A percentile compares a stretch with the other conserved stretches of the same genome.
phyloP scores from a whole-genome alignment of 2,797 vertebrate genomes.

The Amblyopsis hoosieri region DNA sequence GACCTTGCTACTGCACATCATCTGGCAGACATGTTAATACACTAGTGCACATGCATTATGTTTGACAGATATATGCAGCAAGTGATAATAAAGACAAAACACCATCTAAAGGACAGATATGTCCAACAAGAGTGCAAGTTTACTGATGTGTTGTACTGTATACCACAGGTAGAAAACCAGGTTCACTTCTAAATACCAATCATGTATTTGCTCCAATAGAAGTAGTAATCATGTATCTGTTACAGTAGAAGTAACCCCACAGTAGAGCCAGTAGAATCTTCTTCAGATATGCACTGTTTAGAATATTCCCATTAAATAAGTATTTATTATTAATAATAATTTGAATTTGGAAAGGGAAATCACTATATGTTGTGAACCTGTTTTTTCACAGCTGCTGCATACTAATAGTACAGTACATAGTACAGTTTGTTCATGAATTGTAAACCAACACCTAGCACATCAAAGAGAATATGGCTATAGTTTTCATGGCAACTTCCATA shows the following conservation, averaged over 20 bases:
- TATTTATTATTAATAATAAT: too few species aligned
- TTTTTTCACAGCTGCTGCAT: neutral
- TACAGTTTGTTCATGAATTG: constrained; percentile 29
- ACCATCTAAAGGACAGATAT: constrained; percentile 20
- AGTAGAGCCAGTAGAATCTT: too few species aligned
- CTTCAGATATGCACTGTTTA: too few species aligned
- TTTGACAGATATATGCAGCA: constrained; percentile 36
- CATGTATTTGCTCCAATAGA: too few species aligned
- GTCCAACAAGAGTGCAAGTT: constrained; percentile 33
- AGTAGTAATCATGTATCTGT: too few species aligned
- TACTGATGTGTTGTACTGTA: constrained; percentile 5
- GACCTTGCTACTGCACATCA: constrained; percentile 41
- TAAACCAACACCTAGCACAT: constrained; percentile 28
- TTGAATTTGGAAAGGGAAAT: too few species aligned
- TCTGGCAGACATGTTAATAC: constrained; percentile 36
- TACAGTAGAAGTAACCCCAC: too few species aligned
- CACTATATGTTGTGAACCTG: too few species aligned
- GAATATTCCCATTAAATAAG: too few species aligned
- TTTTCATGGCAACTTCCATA: constrained; percentile 46
- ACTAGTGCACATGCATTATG: constrained; percentile 25
- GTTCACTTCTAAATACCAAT: too few species aligned
- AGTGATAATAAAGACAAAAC: constrained; percentile 47
- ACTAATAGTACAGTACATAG: constrained; percentile 25
- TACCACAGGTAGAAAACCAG: too few species aligned
- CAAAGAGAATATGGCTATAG: constrained; percentile 57